Evolutionary conservation across 2,113 vertebrate genomes (phyloP).

Genomic region (Neogale vison): DNA sequence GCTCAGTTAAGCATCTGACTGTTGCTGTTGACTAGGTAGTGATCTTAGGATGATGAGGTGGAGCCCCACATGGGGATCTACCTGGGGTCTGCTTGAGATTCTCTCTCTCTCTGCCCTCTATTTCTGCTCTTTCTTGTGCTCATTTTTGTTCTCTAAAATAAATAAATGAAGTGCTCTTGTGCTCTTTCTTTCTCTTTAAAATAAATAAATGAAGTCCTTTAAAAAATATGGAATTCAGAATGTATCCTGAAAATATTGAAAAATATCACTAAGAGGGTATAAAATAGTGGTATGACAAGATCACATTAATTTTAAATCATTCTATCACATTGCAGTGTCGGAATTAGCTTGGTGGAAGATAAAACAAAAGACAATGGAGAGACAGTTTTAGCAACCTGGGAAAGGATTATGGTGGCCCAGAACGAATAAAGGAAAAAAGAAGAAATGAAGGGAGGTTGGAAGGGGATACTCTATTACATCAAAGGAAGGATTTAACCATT

Average conservation of each 20-base stretch:
- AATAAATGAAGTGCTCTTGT: not conserved
- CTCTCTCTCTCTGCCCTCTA: not conserved
- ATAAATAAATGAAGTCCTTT: not conserved
- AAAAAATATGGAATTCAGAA: not conserved
- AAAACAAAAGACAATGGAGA: not conserved
- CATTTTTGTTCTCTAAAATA: not conserved
- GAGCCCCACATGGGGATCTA: not conserved
- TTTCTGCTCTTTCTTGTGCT: not conserved
- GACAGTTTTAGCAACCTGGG: not conserved
- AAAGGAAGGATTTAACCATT: not conserved
- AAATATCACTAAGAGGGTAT: not conserved
- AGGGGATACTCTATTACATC: not conserved
- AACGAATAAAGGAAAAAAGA: not conserved
- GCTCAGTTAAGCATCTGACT: not conserved
- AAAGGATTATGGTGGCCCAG: not conserved
- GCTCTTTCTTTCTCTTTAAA: not conserved
- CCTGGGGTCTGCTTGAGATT: not conserved
- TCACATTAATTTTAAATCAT: not conserved
- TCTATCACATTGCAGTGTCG: not conserved
- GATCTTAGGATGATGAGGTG: not conserved
- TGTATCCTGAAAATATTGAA: not conserved
- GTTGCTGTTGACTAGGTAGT: not conserved
- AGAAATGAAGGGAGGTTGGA: not conserved
- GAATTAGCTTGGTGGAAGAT: not conserved
- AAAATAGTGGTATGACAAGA: not conserved